Evolutionary conservation across 2,888 invertebrate species (phyloP).

Genomic region (Myopa testacea): DNA sequence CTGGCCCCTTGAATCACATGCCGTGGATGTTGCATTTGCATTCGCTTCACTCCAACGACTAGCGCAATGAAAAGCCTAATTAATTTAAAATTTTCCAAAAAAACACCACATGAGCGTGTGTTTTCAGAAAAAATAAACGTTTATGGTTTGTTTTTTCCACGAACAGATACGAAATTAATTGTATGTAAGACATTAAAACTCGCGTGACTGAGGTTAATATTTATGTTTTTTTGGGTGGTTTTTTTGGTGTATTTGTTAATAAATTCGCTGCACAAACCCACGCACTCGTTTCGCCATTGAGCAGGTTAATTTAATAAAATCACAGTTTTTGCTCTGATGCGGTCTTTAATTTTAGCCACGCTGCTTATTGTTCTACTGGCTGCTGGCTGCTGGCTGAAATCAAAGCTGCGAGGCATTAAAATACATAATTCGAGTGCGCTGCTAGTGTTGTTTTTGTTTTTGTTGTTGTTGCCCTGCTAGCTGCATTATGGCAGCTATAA

Average conservation of each 20-base stretch:
- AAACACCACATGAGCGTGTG: background rate
- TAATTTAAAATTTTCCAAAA: constrained; percentile 14
- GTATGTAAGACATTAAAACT: constrained; percentile 22
- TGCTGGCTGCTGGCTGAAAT: background rate
- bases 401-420: constrained; percentile 2
- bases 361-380: background rate
- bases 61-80: constrained; percentile 8
- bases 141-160: background rate
- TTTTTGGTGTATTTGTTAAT: background rate
- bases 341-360: background rate
- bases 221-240: constrained; percentile 9
- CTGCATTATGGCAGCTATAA: constrained; percentile 27
- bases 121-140: background rate
- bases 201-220: constrained; percentile 19
- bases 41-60: background rate
- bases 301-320: constrained; percentile 30
- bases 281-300: background rate
- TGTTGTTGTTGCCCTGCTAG: background rate
- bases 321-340: background rate
- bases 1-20: too few relatives aligned
- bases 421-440: background rate
- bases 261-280: constrained; percentile 2
- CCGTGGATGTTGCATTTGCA: constrained; percentile 14
- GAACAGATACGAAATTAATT: constrained; percentile 25
- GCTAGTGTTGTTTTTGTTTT: background rate